phyloP scores from a whole-genome alignment of 2,797 vertebrate genomes.

The Coreius guichenoti region DNA sequence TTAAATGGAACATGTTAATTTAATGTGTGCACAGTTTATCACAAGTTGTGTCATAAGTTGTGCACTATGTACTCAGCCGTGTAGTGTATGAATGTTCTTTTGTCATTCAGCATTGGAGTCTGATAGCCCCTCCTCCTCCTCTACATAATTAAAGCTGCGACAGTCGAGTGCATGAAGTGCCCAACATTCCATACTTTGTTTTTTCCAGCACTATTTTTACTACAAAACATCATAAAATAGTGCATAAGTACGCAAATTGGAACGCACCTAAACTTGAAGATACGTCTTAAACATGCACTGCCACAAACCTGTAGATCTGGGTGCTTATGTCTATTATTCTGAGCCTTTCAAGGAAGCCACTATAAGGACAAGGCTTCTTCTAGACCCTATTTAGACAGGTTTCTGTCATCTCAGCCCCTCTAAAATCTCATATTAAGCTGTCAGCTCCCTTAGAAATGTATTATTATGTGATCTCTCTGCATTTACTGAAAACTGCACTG shows the following conservation, averaged over 20 bases:
- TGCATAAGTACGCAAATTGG: background rate
- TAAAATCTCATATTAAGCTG: conserved; percentile 10
- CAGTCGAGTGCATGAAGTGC: background rate
- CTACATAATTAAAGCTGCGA: no score
- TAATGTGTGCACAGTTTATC: no score
- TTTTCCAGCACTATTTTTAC: background rate
- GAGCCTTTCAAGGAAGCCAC: background rate
- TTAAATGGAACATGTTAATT: no score
- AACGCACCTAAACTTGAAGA: background rate
- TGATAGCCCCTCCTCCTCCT: no score
- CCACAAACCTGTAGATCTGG: background rate
- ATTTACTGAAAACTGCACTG: conserved; percentile 18
- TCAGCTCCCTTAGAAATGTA: background rate
- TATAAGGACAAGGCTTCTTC: background rate
- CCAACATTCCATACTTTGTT: background rate
- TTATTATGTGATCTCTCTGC: background rate
- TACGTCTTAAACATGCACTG: background rate
- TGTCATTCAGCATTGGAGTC: no score
- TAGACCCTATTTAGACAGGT: background rate
- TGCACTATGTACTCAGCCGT: no score
- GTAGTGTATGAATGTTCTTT: no score
- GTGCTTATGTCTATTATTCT: background rate
- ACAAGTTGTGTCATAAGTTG: no score
- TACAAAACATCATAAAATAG: background rate
- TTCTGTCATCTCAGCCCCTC: background rate